Base-by-base conservation (phyloP, 2,113 vertebrate genomes). In the Tachysurus fulvidraco region DNA sequence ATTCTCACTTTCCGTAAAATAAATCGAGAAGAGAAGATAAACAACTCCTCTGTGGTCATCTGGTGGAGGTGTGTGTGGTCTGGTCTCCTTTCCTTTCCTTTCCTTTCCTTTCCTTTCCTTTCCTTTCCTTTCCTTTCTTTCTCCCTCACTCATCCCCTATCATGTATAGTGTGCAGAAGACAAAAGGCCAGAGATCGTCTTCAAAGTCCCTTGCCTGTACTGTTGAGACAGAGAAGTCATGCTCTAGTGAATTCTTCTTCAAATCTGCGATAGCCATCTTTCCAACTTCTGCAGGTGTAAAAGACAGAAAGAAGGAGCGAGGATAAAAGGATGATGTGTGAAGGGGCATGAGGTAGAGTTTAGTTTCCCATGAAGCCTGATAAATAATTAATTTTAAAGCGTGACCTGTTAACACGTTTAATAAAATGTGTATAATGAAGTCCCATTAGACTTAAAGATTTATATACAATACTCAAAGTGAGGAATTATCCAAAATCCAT, bases 231-330 rank as follows among this genome's bases (percentile, higher is more conserved):
- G 69, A 88, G 28, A 81, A 62, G 84, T 89, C 19, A 87, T 64
- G 88, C 88, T 69, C 55, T 16, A 81, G 73, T 91, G 88, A 90
- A 59, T 90, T 41, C 30, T 90, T 41, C 30, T 59, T 25, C 55
- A 60, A 89, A 88, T 81, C n/a, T 82, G 23, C 2, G 93, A 93
- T 94, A 92, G 91, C 78, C 86, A 93, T 94, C 94, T 83, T 28
- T 85, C 44, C 28, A 90, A 73, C 46, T 46, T 87, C 84, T 92
- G 89, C 93, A 94, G 93, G 94, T 94, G 94, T 92, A 88, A 90
- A 90, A 91, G 78, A 89, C 88, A 87, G 69, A 57, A 67, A n/a
- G 78, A 88, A 90, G 86, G 90, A 89, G 85, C 4, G 65, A 69
- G 46, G 41, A 71, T 74, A 16, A 55, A 62, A 30, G 52, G 13